phyloP scores from a whole-genome alignment of 2,797 vertebrate species.

The Chloroceryle inda region DNA sequence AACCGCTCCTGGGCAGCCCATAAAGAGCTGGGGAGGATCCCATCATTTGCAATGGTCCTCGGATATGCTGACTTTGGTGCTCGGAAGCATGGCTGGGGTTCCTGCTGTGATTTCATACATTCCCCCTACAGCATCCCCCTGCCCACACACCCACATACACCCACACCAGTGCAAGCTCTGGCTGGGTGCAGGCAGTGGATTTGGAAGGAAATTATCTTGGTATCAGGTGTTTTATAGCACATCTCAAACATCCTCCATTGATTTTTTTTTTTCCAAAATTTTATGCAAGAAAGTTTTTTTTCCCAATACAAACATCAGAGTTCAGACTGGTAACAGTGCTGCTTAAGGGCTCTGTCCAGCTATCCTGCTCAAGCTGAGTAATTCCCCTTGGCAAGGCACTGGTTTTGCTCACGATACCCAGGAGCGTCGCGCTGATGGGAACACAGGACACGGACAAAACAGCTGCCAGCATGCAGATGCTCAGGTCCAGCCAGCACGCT shows the following conservation, averaged over 20 bases:
- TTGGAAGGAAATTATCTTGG: background rate
- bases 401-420: background rate
- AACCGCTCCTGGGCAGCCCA: background rate
- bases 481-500: rapidly evolving
- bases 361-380: background rate
- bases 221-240: background rate
- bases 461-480: background rate
- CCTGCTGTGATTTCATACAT: rapidly evolving
- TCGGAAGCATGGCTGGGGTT: background rate
- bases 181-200: background rate
- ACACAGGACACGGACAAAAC: rapidly evolving
- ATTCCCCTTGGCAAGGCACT: rapidly evolving
- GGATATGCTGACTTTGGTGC: background rate
- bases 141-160: rapidly evolving
- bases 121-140: background rate
- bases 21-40: background rate
- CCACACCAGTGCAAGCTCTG: background rate
- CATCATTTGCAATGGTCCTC: background rate
- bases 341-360: background rate
- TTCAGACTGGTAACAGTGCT: background rate
- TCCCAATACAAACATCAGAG: rapidly evolving
- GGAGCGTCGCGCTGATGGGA: background rate
- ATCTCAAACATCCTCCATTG: background rate
- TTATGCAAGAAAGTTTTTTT: background rate
- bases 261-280: background rate